These are phyloP conservation scores for Larimichthys polyactis DNA, from an alignment of 2,113 vertebrate species.

Conservation along the genomic window DNA sequence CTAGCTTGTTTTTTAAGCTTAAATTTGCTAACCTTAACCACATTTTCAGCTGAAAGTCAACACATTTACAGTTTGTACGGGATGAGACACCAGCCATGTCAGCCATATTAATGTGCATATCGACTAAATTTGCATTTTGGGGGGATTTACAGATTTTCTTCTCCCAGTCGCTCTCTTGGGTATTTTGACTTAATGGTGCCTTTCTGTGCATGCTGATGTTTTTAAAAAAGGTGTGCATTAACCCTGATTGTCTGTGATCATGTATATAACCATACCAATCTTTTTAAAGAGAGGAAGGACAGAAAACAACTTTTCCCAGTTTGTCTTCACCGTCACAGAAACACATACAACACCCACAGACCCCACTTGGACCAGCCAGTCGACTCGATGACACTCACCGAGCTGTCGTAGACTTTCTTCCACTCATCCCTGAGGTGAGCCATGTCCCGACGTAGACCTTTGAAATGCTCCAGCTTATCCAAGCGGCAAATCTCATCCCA, in stretches of 20 bases:
- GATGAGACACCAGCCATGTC: background rate
- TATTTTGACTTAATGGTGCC: background rate
- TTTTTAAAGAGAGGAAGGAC: background rate
- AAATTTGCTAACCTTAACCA: background rate
- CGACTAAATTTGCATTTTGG: background rate
- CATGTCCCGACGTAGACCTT: slow-evolving; percentile 83
- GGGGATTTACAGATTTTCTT: background rate
- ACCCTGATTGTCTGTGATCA: background rate
- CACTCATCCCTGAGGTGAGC: slow-evolving; percentile 84
- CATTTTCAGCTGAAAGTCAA: background rate
- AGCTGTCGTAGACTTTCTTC: slow-evolving; percentile 90
- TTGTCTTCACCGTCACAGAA: background rate
- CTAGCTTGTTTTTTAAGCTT: background rate
- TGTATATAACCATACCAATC: background rate
- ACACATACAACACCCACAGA: background rate
- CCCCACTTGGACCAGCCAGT: background rate
- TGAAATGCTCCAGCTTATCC: slow-evolving; percentile 84
- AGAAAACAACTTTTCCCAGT: background rate
- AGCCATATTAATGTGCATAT: background rate
- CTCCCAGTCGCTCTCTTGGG: background rate
- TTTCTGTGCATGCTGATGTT: background rate
- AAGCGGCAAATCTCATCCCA: slow-evolving; percentile 93
- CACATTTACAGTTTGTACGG: slow-evolving; percentile 1
- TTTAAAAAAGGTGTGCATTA: background rate
- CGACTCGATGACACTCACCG: slow-evolving; percentile 78